phyloP scores from a whole-genome alignment of 2,888 invertebrate species.

The Drosophila incognita region DNA sequence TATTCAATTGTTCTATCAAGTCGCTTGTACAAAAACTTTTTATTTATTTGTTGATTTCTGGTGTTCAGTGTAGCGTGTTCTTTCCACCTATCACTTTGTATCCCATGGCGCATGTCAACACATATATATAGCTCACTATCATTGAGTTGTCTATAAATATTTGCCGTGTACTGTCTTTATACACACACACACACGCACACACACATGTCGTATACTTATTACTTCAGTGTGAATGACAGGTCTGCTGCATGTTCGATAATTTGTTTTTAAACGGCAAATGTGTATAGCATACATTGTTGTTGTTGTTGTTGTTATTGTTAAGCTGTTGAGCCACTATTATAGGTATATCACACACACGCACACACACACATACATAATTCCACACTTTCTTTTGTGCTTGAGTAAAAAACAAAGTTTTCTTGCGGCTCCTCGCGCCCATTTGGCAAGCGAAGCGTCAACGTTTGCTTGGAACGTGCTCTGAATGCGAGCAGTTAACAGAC shows the following conservation, averaged over 20 bases:
- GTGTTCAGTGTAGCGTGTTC: not conserved
- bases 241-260: conserved; percentile 74
- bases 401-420: conserved; percentile 52
- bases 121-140: conserved; percentile 39
- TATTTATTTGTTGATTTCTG: not conserved
- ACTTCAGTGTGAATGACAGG: conserved; percentile 66
- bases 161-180: conserved; percentile 14
- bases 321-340: conserved; percentile 60
- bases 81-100: conserved; percentile 2
- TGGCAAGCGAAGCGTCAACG: conserved; percentile 75
- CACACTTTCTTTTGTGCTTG: conserved; percentile 22
- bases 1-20: conserved; percentile 1
- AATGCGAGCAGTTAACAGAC: conserved; percentile 68
- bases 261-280: conserved; percentile 76
- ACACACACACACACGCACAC: conserved; percentile 10
- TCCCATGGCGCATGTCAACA: conserved; percentile 44
- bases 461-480: conserved; percentile 71
- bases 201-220: conserved; percentile 31
- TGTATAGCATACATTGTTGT: conserved; percentile 32
- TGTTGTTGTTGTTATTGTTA: conserved; percentile 50
- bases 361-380: not conserved
- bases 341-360: conserved; percentile 51
- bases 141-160: conserved; percentile 56
- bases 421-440: conserved; percentile 59
- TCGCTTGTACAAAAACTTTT: not conserved